Evolutionary conservation across 2,888 invertebrate species (phyloP).

Genomic region (Parelbella ahira): DNA sequence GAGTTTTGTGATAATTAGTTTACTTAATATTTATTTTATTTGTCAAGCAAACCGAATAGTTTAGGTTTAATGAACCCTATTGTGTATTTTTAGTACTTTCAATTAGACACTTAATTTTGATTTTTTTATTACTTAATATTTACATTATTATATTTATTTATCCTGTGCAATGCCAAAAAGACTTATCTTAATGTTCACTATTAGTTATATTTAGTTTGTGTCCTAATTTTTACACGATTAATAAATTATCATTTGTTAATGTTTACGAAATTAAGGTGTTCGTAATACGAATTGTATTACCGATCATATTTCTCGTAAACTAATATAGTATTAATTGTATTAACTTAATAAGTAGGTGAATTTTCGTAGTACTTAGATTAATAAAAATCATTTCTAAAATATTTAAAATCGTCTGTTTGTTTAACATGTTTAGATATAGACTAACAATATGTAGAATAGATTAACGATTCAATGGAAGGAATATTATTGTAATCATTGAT

Average conservation of each 20-base stretch:
- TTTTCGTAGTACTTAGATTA: slow-evolving; percentile 71
- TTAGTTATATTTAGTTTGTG: slow-evolving; percentile 59
- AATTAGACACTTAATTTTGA: slow-evolving; percentile 30
- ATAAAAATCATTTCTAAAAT: slow-evolving; percentile 77
- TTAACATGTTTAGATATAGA: slow-evolving; percentile 80
- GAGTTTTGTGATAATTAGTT: slow-evolving; percentile 49
- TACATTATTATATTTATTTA: slow-evolving; percentile 57
- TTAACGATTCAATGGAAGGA: slow-evolving; percentile 61
- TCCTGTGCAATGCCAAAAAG: slow-evolving; percentile 59
- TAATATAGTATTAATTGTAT: slow-evolving; percentile 68
- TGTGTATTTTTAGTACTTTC: slow-evolving; percentile 31
- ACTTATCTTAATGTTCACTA: slow-evolving; percentile 50
- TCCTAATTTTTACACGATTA: slow-evolving; percentile 44
- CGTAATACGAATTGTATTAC: slow-evolving; percentile 44
- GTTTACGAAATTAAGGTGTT: slow-evolving; percentile 52
- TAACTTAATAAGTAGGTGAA: slow-evolving; percentile 68
- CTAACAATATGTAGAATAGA: slow-evolving; percentile 78
- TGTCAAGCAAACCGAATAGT: slow-evolving; percentile 31
- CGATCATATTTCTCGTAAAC: slow-evolving; percentile 64
- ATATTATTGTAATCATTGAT: slow-evolving; percentile 39
- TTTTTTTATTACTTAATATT: slow-evolving; percentile 37
- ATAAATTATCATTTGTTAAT: slow-evolving; percentile 46
- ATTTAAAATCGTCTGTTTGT: slow-evolving; percentile 77
- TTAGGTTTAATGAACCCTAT: slow-evolving; percentile 27
- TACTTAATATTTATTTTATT: slow-evolving; percentile 43